Base-by-base conservation (phyloP, 2,888 invertebrate species). In the Dryadula phaetusa region DNA sequence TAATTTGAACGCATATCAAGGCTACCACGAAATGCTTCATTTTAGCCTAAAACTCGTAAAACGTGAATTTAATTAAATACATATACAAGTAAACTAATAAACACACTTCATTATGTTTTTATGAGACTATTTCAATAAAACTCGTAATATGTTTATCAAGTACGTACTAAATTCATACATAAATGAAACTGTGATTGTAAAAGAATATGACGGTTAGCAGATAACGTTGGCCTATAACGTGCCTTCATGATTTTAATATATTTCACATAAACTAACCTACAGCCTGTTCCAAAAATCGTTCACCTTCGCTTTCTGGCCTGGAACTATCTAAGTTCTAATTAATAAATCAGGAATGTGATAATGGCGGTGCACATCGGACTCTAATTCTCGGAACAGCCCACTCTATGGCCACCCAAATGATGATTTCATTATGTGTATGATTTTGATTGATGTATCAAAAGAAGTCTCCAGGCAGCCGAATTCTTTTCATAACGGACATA, bases 351-450 rank as follows among this genome's bases (percentile, higher is more conserved):
- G 92, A 92, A 92, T 92, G 91, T 91, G 89, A 86, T 90, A 92
- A 91, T 90, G 80, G 79, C 76, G 83, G 81, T 79, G 83, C 84
- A 81, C 82, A 82, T 84, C 77, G 79, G 77, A 75, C 64, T 74
- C 72, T 74, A 82, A 76, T 92, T 92, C 92, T 86, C 71, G 76
- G 92, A 91, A 91, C 70, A 77, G 78, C 79, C 81, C 84, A 85
- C 85, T 90, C 89, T 90, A 92, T 88, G 92, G 90, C 92, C 92
- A 92, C 92, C 92, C 92, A 91, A 90, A 91, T 92, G 92, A 92
- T 92, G 92, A 90, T 92, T 92, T 92, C 89, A 92, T 92, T 92
- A 92, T 91, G 90, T 83, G 89, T 91, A 92, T 92, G 91, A 92
- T 92, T 92, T 92, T 92, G 92, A 92, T 92, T 92, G 92, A 92